Percentiles rank a stretch among this genome's conserved stretches.
Conservation (phyloP, 1,140 invertebrate species). For the Saccostrea cuccullata region DNA sequence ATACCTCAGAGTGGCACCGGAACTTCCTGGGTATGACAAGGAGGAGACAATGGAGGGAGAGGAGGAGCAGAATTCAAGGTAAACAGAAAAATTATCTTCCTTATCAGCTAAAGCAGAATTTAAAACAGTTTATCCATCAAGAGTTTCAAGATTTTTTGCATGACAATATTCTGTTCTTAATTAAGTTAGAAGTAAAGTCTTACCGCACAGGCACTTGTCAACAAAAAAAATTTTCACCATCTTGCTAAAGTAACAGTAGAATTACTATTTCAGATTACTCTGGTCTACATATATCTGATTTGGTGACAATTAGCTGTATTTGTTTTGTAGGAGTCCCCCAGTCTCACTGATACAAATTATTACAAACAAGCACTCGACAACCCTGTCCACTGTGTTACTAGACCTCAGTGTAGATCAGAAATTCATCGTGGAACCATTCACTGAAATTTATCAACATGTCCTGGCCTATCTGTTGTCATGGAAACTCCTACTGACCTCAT, state of each 20-base stretch:
- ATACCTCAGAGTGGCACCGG: conserved; percentile 63
- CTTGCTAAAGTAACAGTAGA: too few species aligned
- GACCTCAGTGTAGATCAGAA: conserved; percentile 80
- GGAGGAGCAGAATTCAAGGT: conserved; percentile 48
- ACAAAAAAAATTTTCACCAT: background rate
- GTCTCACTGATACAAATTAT: conserved; percentile 61
- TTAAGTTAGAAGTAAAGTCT: too few species aligned
- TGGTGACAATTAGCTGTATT: too few species aligned
- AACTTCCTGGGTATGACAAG: conserved; percentile 63
- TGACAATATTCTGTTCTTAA: too few species aligned
- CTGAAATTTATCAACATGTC: conserved; percentile 82
- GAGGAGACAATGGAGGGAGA: conserved; percentile 43
- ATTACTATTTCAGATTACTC: too few species aligned
- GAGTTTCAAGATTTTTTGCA: too few species aligned
- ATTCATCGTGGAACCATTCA: conserved; percentile 82
- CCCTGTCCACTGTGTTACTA: conserved; percentile 62
- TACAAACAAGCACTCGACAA: conserved; percentile 45
- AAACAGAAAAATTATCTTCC: background rate
- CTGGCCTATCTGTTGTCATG: conserved; percentile 87
- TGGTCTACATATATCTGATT: too few species aligned
- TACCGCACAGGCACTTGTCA: too few species aligned
- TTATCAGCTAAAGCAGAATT: background rate
- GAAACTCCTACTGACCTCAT: conserved; percentile 86
- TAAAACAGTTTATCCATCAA: background rate
- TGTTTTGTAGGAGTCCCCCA: conserved; percentile 59